Base-by-base conservation (phyloP, 2,888 invertebrate species). In the Mimas tiliae region DNA sequence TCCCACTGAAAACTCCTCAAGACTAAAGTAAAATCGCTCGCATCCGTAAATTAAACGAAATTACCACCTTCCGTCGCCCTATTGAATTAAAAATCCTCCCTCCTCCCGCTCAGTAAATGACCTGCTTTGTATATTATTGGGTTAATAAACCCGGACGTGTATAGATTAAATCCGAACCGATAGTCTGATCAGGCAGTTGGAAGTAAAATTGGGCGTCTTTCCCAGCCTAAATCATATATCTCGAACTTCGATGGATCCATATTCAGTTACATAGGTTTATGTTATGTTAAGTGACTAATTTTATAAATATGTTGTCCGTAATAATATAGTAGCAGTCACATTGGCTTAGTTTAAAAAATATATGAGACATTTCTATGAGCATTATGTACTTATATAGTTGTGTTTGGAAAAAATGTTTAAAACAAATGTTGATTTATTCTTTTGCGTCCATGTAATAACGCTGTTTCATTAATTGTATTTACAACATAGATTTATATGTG, bases 401-500 rank as follows among this genome's bases (percentile, higher is more conserved):
- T 58, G 38, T 58, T 58, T 58, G 19, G 34, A 42, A n/a, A 27
- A 27, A 38, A 12, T 19, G 11, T 38, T 42, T 16, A 58, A 42
- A 58, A n/a, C n/a, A n/a, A 58, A 27, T 3, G 42, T 58, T 58
- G 58, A 19, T 38, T 55, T 55, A 55, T 11, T 16, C 51, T 52
- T n/a, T 42, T 58, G 19, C 55, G 34, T 16, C 38, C 58, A 38
- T 42, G 19, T 19, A 38, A 3, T 38, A 38, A 42, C 7, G 8
- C 48, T 16, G 50, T 55, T 34, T 34, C 55, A 9, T 16, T 19
- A 38, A 42, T 19, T 19, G 19, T 58, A 58, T 58, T 58, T 42
- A 58, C 19, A 42, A 58, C 19, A 58, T 58, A 58, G 12, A 12
- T 42, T 58, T 58, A 55, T 55, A 55, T 51, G 51, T 27, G 21